These are phyloP conservation scores for Thymelicus acteon DNA, from an alignment of 2,888 invertebrate species.

Conservation along the genomic window DNA sequence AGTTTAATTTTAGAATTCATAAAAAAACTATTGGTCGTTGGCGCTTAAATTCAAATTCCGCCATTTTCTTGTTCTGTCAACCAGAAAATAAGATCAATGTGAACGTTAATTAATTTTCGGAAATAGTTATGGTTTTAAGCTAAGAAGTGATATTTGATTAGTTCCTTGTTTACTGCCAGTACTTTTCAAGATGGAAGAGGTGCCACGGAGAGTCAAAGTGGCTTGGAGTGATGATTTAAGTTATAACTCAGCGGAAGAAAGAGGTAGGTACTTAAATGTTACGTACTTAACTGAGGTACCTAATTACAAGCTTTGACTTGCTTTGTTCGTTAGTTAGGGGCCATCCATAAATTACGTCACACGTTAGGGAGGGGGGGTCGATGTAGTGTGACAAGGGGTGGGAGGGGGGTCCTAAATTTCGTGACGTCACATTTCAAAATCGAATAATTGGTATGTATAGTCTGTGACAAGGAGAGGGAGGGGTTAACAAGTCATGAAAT, in stretches of 20 bases:
- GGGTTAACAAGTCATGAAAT: no score
- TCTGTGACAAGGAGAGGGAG: no score
- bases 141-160: background rate
- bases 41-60: background rate
- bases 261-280: conserved; percentile 57
- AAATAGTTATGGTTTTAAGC: background rate
- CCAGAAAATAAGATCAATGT: conserved; percentile 42
- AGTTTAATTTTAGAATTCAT: background rate
- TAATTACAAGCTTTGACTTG: no score
- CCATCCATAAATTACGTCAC: no score
- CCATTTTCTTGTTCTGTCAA: conserved; percentile 43
- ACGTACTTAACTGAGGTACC: background rate
- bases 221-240: conserved; percentile 81
- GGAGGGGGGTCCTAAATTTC: no score
- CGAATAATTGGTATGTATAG: no score
- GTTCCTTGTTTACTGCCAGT: background rate
- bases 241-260: conserved; percentile 79
- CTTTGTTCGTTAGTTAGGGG: no score
- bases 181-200: conserved; percentile 50
- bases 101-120: conserved; percentile 18
- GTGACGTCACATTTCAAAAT: no score
- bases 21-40: conserved; percentile 1
- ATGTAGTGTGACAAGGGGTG: no score
- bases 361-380: no score
- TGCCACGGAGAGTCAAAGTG: conserved; percentile 60